These are phyloP conservation scores for Parotocinclus haroldoi DNA, from an alignment of 2,797 vertebrate genomes.

Conservation along the genomic window DNA sequence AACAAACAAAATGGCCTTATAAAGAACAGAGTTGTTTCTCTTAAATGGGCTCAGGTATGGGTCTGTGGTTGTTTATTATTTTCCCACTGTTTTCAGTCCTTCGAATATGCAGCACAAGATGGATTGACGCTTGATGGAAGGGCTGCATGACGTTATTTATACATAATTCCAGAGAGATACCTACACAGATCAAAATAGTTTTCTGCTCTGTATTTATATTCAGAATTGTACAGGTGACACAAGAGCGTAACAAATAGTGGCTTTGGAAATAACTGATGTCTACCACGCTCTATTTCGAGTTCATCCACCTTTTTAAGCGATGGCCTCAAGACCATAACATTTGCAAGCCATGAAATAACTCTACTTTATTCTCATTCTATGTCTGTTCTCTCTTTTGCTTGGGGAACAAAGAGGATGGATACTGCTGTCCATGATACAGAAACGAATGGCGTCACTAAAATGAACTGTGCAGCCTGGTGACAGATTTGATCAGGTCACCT, in stretches of 20 bases:
- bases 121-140: slow-evolving; percentile 25
- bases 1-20: slow-evolving; percentile 32
- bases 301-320: slow-evolving; percentile 13
- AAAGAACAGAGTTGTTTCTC: slow-evolving; percentile 36
- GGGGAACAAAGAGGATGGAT: slow-evolving; percentile 5
- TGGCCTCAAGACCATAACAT: slow-evolving; percentile 21
- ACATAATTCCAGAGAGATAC: slow-evolving; percentile 24
- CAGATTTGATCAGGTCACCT: no score
- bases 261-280: slow-evolving; percentile 9
- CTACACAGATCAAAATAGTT: slow-evolving; percentile 17
- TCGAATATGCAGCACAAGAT: slow-evolving; percentile 11
- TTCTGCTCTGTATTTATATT: slow-evolving; percentile 20
- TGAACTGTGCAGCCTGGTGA: neutral
- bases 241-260: slow-evolving; percentile 11
- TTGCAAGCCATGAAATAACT: slow-evolving; percentile 19
- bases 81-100: slow-evolving; percentile 6
- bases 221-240: slow-evolving; percentile 3
- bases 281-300: slow-evolving; percentile 3
- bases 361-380: slow-evolving; percentile 6
- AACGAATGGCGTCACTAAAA: no score
- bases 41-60: slow-evolving; percentile 19
- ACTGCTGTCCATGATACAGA: slow-evolving; percentile 50
- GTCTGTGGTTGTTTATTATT: slow-evolving; percentile 13
- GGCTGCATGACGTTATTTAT: slow-evolving; percentile 23
- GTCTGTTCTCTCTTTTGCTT: neutral